Evolutionary conservation across 2,113 vertebrate genomes (phyloP), one percentile per base, ranked within the genome.

Genomic region (Erinaceus europaeus): DNA sequence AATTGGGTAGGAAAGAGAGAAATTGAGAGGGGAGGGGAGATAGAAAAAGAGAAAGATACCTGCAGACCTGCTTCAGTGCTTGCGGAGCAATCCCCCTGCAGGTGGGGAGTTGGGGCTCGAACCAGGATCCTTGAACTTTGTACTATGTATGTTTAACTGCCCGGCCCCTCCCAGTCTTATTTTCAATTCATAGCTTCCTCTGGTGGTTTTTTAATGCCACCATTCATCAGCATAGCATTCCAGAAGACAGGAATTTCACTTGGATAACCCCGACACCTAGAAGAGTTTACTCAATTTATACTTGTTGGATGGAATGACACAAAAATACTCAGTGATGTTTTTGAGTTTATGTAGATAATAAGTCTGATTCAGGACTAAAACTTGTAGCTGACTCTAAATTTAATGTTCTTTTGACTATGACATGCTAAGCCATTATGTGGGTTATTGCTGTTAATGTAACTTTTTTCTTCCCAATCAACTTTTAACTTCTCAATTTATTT

Each of bases 391-490:
- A 34, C 4, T 36, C n/a, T 20, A 27, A 40, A 4, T 23, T 44
- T 46, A 9, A 27, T n/a, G n/a, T n/a, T n/a, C n/a, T 36, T 38
- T 48, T 38, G 53, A 42, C 59, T 29, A 0, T 20, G 42, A 27
- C 6, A 0, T 1, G 13, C 29, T 32, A 7, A 36, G 2, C 36
- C 50, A 29, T 64, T 20, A 18, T 10, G 1, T 0, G 14, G 53
- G 36, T 36, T n/a, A 4, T 77, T 86, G 50, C 14, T 18, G 2
- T 76, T 21, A 17, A 3, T 4, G 0, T 5, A 3, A 3, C 36
- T 23, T 52, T 61, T 77, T 52, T 29, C 53, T 6, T 55, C 15
- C 25, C 20, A n/a, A 2, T 76, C 64, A n/a, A 4, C 13, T 53
- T 48, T 67, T 25, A 44, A 68, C 10, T 38, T 69, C 36, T 61